A percentile compares a stretch with the other conserved stretches of the same genome.
These are phyloP conservation scores for Nyctibius grandis DNA, from an alignment of 2,797 vertebrate genomes.

Conservation along the genomic window DNA sequence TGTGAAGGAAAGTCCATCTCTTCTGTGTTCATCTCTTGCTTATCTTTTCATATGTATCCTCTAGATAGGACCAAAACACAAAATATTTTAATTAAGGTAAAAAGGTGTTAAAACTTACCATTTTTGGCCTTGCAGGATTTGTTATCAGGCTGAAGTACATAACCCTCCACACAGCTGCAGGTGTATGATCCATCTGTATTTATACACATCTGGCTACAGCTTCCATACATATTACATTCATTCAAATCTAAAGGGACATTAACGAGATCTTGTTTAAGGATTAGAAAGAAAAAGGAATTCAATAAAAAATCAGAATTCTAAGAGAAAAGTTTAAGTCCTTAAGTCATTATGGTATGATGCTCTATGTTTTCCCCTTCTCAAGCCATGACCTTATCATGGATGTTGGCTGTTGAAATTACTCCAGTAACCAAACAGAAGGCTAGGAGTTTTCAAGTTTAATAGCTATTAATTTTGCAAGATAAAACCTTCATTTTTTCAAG, in stretches of 20 bases:
- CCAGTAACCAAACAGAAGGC: neutral
- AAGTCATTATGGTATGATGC: neutral
- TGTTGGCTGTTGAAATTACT: neutral
- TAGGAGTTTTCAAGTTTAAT: neutral
- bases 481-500: neutral
- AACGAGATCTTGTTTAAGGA: constrained; percentile 65
- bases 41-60: neutral
- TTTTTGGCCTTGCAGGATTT: constrained; percentile 92
- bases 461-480: neutral
- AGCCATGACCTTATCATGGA: neutral
- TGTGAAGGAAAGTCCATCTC: neutral
- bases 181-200: constrained; percentile 91
- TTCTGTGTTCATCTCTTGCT: neutral
- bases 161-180: constrained; percentile 94
- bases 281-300: neutral
- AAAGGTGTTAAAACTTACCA: constrained; percentile 79
- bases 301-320: neutral
- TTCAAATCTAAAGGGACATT: constrained; percentile 86
- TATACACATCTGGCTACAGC: constrained; percentile 90
- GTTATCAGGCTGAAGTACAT: constrained; percentile 87
- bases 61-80: neutral
- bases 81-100: neutral
- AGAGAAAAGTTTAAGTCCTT: neutral
- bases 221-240: constrained; percentile 90
- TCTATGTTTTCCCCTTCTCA: neutral